These are phyloP conservation scores for Sternarchorhynchus goeldii DNA, from an alignment of 2,797 vertebrate genomes.

Conservation along the genomic window DNA sequence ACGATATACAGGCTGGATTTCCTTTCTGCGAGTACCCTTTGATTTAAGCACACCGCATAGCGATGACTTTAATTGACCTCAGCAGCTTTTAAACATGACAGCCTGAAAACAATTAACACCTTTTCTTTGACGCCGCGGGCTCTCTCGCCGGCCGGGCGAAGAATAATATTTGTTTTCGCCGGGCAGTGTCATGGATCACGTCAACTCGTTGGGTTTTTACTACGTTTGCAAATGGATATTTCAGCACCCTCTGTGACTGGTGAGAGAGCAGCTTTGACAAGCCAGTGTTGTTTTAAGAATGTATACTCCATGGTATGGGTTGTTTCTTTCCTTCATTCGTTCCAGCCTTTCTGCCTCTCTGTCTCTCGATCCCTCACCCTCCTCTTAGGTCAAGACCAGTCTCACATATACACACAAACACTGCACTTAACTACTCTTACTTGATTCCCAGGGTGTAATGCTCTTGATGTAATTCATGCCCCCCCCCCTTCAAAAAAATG, in stretches of 20 bases:
- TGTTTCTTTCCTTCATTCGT: constrained; percentile 8
- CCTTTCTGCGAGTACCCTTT: constrained; percentile 36
- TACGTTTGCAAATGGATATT: constrained; percentile 44
- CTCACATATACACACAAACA: constrained; percentile 4
- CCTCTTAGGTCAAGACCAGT: neutral
- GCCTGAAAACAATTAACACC: constrained; percentile 60
- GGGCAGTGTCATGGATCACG: constrained; percentile 43
- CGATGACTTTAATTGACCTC: constrained; percentile 52
- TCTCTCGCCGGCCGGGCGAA: constrained; percentile 34
- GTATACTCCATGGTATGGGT: constrained; percentile 31
- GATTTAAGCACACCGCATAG: constrained; percentile 33
- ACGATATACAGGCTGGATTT: constrained; percentile 34
- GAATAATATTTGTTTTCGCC: constrained; percentile 59
- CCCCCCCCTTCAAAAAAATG: constrained; percentile 1
- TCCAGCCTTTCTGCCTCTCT: neutral
- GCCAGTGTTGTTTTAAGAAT: constrained; percentile 51
- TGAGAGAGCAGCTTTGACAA: constrained; percentile 46
- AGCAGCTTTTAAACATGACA: constrained; percentile 54
- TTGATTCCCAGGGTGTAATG: constrained; percentile 29
- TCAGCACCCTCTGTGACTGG: constrained; percentile 44
- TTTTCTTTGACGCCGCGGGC: constrained; percentile 33
- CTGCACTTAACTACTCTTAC: constrained; percentile 12
- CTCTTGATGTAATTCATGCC: constrained; percentile 30
- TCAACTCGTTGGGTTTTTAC: constrained; percentile 49
- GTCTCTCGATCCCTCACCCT: constrained; percentile 8